Percentiles rank a stretch among this genome's conserved stretches.
Evolutionary conservation across 2,888 invertebrate genomes (phyloP).

Genomic region (Pteria penguin): DNA sequence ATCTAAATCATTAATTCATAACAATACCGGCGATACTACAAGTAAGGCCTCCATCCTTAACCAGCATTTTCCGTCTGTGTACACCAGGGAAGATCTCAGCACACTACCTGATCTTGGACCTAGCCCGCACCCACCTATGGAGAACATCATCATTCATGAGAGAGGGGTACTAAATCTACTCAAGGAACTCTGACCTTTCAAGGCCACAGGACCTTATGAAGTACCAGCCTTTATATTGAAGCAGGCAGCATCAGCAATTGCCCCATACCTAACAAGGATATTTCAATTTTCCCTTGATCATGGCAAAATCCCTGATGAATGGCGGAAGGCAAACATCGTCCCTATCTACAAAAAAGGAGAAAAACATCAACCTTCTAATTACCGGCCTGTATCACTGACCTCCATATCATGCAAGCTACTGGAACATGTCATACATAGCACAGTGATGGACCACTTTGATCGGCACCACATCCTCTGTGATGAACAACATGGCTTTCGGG

Average conservation of each 20-base stretch:
- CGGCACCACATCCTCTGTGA: not conserved
- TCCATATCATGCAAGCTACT: too few relatives aligned
- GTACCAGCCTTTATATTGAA: not conserved
- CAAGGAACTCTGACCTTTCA: too few relatives aligned
- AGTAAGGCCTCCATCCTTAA: conserved; percentile 16
- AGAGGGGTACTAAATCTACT: too few relatives aligned
- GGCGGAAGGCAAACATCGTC: not conserved
- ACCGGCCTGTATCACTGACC: too few relatives aligned
- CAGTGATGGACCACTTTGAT: too few relatives aligned
- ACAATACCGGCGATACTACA: not conserved
- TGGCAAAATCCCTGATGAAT: not conserved
- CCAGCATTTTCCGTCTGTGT: conserved; percentile 15
- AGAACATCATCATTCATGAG: too few relatives aligned
- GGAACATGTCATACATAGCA: too few relatives aligned
- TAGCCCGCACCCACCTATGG: not conserved
- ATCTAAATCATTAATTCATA: too few relatives aligned
- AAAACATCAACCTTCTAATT: too few relatives aligned
- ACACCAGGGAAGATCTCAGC: conserved; percentile 2
- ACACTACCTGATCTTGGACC: conserved; percentile 7
- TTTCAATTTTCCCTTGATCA: not conserved
- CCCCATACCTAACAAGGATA: not conserved
- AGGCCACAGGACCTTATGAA: not conserved
- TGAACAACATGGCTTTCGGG: not conserved
- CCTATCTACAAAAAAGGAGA: not conserved
- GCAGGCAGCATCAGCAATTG: not conserved